phyloP scores from a whole-genome alignment of 2,888 invertebrate species.

The Drosophila antonietae region DNA sequence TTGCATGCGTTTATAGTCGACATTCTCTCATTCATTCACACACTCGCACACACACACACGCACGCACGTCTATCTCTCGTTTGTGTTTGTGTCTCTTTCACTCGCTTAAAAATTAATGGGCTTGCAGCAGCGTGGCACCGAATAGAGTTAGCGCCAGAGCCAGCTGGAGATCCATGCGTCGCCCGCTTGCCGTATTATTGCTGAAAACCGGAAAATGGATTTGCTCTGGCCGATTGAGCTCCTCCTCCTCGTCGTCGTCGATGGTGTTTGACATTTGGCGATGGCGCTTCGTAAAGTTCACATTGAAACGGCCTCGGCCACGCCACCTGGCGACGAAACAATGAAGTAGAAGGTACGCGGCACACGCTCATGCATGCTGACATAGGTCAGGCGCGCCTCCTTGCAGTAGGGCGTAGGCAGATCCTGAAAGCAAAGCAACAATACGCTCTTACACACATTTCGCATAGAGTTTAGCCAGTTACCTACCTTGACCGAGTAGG shows the following conservation, averaged over 20 bases:
- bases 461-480: background rate
- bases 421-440: constrained; percentile 69
- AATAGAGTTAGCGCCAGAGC: constrained; percentile 42
- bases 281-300: constrained; percentile 84
- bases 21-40: constrained; percentile 19
- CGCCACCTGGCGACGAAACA: constrained; percentile 84
- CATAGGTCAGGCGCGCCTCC: constrained; percentile 85
- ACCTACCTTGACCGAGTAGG: constrained; percentile 84
- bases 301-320: constrained; percentile 84
- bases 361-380: constrained; percentile 85
- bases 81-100: constrained; percentile 15
- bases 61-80: background rate
- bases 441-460: background rate
- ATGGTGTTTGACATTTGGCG: constrained; percentile 83
- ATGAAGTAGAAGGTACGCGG: constrained; percentile 84
- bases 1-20: constrained; percentile 33
- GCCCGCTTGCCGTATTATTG: constrained; percentile 40
- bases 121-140: constrained; percentile 38
- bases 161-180: constrained; percentile 18
- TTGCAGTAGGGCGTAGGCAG: constrained; percentile 85
- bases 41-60: background rate
- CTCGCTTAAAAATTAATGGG: constrained; percentile 56
- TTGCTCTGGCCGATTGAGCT: constrained; percentile 84
- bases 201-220: constrained; percentile 85
- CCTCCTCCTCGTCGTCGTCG: constrained; percentile 83